Conservation (phyloP, 2,888 invertebrate genomes). For the Dilophus febrilis region DNA sequence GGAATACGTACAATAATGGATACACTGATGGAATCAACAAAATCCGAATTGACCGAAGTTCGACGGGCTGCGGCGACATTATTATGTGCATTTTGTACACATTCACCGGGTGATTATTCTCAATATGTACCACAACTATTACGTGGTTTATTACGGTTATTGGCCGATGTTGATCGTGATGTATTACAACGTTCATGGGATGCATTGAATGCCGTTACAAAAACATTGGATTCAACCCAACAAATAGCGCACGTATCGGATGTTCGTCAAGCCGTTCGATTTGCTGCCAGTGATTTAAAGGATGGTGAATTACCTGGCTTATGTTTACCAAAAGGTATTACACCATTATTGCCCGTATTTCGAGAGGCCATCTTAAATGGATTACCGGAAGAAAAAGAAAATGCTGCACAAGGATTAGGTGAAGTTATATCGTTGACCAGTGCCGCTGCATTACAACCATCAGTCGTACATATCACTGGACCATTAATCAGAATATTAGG, state of each 20-base stretch:
- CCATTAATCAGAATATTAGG: conserved; percentile 95
- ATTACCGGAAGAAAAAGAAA: conserved; percentile 87
- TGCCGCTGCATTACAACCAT: conserved; percentile 77
- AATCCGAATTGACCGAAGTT: conserved; percentile 41
- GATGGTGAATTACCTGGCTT: conserved; percentile 71
- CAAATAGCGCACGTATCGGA: conserved; percentile 77
- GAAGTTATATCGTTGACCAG: conserved; percentile 47
- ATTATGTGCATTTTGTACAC: conserved; percentile 76
- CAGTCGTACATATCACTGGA: conserved; percentile 93
- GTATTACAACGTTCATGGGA: conserved; percentile 81
- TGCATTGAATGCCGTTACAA: conserved; percentile 75
- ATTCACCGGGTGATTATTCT: conserved; percentile 72
- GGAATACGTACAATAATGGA: conserved; percentile 80
- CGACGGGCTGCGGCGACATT: conserved; percentile 74
- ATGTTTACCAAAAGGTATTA: conserved; percentile 85
- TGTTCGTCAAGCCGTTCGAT: conserved; percentile 82
- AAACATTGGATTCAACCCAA: conserved; percentile 68
- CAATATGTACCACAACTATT: conserved; percentile 78
- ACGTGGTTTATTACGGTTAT: conserved; percentile 68
- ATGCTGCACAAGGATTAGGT: conserved; percentile 79
- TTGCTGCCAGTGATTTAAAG: conserved; percentile 72
- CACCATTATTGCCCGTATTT: conserved; percentile 86
- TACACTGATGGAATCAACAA: conserved; percentile 60
- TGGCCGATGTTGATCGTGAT: conserved; percentile 65
- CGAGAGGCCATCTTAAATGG: conserved; percentile 93